Evolutionary conservation across 2,113 vertebrate species (phyloP).

Genomic region (Muntiacus muntjak): DNA sequence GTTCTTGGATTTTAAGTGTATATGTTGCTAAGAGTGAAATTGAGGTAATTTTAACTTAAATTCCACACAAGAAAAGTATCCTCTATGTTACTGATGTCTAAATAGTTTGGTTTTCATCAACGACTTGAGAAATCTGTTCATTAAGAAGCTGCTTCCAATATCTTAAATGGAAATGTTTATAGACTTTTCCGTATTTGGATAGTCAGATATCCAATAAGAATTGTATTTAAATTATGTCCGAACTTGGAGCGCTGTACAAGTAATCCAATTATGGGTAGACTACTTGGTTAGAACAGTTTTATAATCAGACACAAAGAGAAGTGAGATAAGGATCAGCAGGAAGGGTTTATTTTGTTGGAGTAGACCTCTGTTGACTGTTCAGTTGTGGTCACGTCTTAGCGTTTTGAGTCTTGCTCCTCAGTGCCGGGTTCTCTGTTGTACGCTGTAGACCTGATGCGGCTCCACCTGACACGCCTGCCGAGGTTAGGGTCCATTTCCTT

Average conservation of each 20-base stretch:
- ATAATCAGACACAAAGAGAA: background rate
- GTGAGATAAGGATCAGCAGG: background rate
- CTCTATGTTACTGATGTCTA: background rate
- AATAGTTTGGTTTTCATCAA: background rate
- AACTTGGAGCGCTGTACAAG: background rate
- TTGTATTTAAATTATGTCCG: background rate
- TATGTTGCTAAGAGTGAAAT: background rate
- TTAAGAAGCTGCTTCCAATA: background rate
- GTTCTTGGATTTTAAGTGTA: background rate
- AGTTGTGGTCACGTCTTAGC: background rate
- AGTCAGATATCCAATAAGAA: background rate
- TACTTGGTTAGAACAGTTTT: background rate
- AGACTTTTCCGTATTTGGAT: background rate
- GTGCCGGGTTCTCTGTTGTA: background rate
- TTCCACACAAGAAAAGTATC: background rate
- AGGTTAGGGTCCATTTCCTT: background rate
- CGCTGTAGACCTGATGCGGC: background rate
- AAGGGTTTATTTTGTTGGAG: background rate
- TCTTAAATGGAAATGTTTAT: background rate
- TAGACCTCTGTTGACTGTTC: background rate
- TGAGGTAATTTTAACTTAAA: background rate
- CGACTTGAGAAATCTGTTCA: background rate
- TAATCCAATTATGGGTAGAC: background rate
- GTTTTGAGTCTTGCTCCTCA: background rate
- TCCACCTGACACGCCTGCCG: background rate